These are phyloP conservation scores for Drosophila atripex DNA, from an alignment of 2,888 invertebrate species.

Conservation along the genomic window DNA sequence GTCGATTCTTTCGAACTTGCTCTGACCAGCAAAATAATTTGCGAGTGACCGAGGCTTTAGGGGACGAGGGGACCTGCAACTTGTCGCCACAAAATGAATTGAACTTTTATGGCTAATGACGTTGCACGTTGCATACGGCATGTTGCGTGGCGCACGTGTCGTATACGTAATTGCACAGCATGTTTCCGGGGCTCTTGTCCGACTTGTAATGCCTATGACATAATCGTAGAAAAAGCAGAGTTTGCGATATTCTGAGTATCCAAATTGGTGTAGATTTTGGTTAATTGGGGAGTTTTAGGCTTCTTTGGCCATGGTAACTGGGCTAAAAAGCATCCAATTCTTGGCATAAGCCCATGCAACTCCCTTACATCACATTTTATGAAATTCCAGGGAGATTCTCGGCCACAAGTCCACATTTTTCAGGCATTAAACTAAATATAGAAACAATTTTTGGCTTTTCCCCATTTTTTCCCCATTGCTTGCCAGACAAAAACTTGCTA, in stretches of 20 bases:
- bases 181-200: conserved; percentile 32
- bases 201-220: conserved; percentile 31
- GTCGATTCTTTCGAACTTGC: conserved; percentile 29
- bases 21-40: conserved; percentile 59
- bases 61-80: conserved; percentile 40
- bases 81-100: conserved; percentile 69
- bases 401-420: conserved; percentile 25
- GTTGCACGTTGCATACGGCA: conserved; percentile 54
- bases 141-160: conserved; percentile 63
- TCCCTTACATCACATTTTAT: not conserved
- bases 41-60: conserved; percentile 28
- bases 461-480: not conserved
- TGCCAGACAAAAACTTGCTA: conserved; percentile 37
- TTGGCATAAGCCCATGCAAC: not conserved
- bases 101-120: conserved; percentile 65
- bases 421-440: conserved; percentile 10
- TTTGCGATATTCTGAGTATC: conserved; percentile 19
- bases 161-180: conserved; percentile 69
- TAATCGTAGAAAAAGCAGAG: not conserved
- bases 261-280: not conserved
- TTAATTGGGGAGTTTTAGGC: not conserved
- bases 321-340: not conserved
- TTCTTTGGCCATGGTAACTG: not conserved
- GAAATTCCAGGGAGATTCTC: not conserved
- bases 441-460: conserved; percentile 20